Base-by-base conservation (phyloP, 2,888 invertebrate species). In the Cybosia mesomella region DNA sequence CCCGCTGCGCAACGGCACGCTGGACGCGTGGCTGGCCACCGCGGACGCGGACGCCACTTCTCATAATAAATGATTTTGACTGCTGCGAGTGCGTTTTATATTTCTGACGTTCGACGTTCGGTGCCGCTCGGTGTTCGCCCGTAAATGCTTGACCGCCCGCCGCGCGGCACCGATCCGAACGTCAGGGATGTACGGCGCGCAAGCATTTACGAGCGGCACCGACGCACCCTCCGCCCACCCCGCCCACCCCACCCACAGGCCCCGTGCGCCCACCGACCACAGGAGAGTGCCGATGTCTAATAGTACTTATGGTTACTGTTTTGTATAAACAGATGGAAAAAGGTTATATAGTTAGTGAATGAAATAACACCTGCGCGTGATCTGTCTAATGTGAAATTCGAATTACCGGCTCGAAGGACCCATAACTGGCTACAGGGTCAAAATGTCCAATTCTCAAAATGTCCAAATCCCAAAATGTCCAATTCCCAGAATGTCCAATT, bases 131-230 rank as follows among this genome's bases (percentile, higher is more conserved):
- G 84, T 85, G 83, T 85, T 87, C 91, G 92, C 83, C 92, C 94
- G 93, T 92, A 90, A 92, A 94, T 95, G 95, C 94, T 94, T 92
- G 92, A 71, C 59, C 75, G 80, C 82, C 84, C 84, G 82, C 79
- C 82, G 82, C 96, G 95, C 95, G 95, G 95, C 95, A 96, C 96
- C 83, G 85, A 79, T 95, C 96, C 96, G 96, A 96, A 96, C 96
- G 96, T 96, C 96, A 96, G 96, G 95, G 95, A 96, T 96, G 95
- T 96, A 96, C 28, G 32, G 93, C 91, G 95, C 94, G 95, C 92
- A 91, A 93, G 93, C 94, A 93, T 92, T 93, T 91, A 92, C 93
- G 92, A 88, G 85, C 90, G 91, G 86, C 83, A 21, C 53, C 80
- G 66, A 62, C 69, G 66, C 59, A 62, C 54, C 28, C n/a, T n/a